Evolutionary conservation across 2,888 invertebrate genomes (phyloP).

Genomic region (Baronia brevicornis): DNA sequence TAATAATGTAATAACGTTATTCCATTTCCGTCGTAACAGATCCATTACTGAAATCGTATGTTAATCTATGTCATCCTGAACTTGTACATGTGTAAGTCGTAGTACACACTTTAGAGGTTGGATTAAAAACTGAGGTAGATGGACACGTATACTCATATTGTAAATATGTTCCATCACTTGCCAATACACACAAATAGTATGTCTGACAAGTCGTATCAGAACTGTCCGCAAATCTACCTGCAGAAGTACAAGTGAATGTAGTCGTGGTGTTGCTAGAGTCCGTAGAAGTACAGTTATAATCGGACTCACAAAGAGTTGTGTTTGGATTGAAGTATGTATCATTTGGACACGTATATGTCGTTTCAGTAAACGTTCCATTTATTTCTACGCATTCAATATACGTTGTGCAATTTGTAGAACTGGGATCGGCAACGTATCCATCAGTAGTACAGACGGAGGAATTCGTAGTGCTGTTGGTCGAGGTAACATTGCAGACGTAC

Average conservation of each 20-base stretch:
- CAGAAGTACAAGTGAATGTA: conserved; percentile 22
- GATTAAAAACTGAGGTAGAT: conserved; percentile 34
- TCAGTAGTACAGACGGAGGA: conserved; percentile 39
- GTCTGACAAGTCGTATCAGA: conserved; percentile 32
- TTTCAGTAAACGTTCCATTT: conserved; percentile 35
- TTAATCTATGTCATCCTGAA: conserved; percentile 28
- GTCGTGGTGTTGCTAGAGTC: conserved; percentile 35
- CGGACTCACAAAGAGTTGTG: conserved; percentile 42
- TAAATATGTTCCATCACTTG: conserved; percentile 24
- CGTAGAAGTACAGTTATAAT: conserved; percentile 41
- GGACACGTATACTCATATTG: conserved; percentile 31
- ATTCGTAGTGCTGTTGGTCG: conserved; percentile 21
- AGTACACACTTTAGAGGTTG: conserved; percentile 31
- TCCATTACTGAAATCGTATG: background rate
- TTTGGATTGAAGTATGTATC: conserved; percentile 43
- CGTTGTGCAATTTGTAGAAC: conserved; percentile 38
- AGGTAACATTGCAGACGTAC: conserved; percentile 33
- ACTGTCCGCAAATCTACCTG: conserved; percentile 30
- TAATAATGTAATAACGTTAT: conserved; percentile 2
- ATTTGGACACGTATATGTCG: conserved; percentile 38
- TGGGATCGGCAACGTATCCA: conserved; percentile 41
- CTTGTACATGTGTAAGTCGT: conserved; percentile 26
- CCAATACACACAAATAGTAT: conserved; percentile 32
- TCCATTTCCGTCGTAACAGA: background rate
- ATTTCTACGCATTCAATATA: conserved; percentile 47